Percentiles rank a stretch among this genome's conserved stretches.
Conservation (phyloP, 1,140 invertebrate genomes). For the Arctopsyche grandis region DNA sequence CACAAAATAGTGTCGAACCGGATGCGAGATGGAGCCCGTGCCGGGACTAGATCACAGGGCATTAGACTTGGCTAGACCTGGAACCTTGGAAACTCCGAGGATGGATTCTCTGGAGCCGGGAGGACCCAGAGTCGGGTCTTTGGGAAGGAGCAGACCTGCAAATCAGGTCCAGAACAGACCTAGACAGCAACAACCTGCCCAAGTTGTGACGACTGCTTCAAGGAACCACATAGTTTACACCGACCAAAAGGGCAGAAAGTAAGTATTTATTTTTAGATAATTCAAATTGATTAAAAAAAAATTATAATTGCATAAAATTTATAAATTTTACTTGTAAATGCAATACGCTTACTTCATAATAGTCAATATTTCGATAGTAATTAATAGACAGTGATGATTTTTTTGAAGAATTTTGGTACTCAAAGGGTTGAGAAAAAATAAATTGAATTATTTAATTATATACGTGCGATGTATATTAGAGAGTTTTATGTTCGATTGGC, state of each 20-base stretch:
- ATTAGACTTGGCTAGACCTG: constrained; percentile 44
- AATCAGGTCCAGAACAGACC: constrained; percentile 2
- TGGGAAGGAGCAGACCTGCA: constrained; percentile 38
- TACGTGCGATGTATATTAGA: background rate
- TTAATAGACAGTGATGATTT: too few species aligned
- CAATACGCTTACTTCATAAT: too few species aligned
- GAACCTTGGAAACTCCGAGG: constrained; percentile 6
- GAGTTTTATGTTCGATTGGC: background rate
- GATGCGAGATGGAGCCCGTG: constrained; percentile 41
- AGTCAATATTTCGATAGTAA: too few species aligned
- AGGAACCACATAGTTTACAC: constrained; percentile 67
- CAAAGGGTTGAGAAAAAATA: too few species aligned
- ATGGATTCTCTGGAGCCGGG: constrained; percentile 22
- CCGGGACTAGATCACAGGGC: constrained; percentile 47
- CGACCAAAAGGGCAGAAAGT: constrained; percentile 66
- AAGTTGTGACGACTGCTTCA: constrained; percentile 46
- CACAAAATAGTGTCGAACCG: constrained; percentile 1
- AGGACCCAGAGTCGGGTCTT: constrained; percentile 35
- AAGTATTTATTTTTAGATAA: constrained; percentile 55
- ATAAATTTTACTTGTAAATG: too few species aligned
- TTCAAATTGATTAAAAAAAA: background rate
- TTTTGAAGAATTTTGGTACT: too few species aligned
- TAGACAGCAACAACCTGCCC: constrained; percentile 42
- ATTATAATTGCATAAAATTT: background rate
- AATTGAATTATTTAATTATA: background rate